Base-by-base conservation (phyloP, 2,888 invertebrate species). In the Stenurella melanura region DNA sequence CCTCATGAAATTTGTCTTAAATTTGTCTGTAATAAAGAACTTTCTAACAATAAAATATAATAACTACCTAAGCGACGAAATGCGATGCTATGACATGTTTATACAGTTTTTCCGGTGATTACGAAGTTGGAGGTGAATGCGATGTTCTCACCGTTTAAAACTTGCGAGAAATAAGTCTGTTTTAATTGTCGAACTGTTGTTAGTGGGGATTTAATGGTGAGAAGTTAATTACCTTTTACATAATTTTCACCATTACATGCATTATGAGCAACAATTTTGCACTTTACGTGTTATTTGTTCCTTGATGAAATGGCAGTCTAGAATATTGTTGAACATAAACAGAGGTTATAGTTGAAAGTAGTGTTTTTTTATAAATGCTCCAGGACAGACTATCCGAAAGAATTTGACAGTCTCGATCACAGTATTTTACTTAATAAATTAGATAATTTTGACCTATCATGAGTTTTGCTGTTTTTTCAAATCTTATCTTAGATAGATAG, bases 1-100 rank as follows among this genome's bases (percentile, higher is more conserved):
- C 50, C 7, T 6, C 50, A 50, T 50, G 50, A 50, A 42, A 50
- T 50, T 50, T n/a, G 50, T n/a, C n/a, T 7, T 50, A n/a, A n/a
- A n/a, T n/a, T n/a, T n/a, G n/a, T n/a, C 0, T 50, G 50, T 50
- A 50, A 50, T 50, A 6, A 15, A 50, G n/a, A 50, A 50, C 50
- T 50, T 50, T 50, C 50, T 50, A 50, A 50, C 50, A 50, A n/a
- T 50, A 50, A 50, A 50, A 50, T n/a, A 15, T 50, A 50, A 50
- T 50, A n/a, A n/a, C 50, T 50, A 50, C 50, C n/a, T 50, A 2
- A 4, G 6, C 50, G 12, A 42, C 15, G 50, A 34, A 34, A 34
- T 34, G 30, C 30, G 30, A 7, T n/a, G 4, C 3, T 50, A 50
- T 50, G 50, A 50, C n/a, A 50, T 50, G 4, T n/a, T 50, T 50